These are phyloP conservation scores for Trematomus loennbergii DNA, from an alignment of 2,113 vertebrate genomes.

Conservation along the genomic window DNA sequence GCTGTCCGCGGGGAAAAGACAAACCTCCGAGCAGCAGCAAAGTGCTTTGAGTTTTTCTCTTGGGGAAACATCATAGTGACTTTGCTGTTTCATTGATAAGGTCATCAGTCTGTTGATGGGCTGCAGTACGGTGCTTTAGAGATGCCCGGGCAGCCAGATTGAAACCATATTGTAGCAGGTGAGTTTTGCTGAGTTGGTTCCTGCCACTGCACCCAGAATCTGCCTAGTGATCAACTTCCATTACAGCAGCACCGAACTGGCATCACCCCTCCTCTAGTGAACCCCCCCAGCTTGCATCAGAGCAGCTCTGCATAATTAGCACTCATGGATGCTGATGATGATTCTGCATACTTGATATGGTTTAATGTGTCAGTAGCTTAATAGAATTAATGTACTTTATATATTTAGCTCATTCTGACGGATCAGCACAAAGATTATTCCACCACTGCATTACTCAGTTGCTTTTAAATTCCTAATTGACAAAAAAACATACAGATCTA, in stretches of 20 bases:
- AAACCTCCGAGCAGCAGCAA: slow-evolving; percentile 15
- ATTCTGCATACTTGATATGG: slow-evolving; percentile 56
- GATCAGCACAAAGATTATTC: neutral
- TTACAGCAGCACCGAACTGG: slow-evolving; percentile 71
- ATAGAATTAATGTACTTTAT: slow-evolving; percentile 3
- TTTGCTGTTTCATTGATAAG: slow-evolving; percentile 82
- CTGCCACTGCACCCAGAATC: slow-evolving; percentile 75
- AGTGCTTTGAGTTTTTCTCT: slow-evolving; percentile 42
- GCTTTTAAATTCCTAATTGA: slow-evolving; percentile 43
- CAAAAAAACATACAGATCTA: slow-evolving; percentile 27
- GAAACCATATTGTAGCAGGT: slow-evolving; percentile 74
- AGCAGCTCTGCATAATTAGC: slow-evolving; percentile 69
- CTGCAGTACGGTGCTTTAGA: slow-evolving; percentile 66
- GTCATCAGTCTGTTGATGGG: slow-evolving; percentile 76
- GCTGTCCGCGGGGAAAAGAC: slow-evolving; percentile 25
- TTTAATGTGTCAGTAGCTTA: slow-evolving; percentile 38
- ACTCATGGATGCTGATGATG: slow-evolving; percentile 53
- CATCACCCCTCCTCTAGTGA: slow-evolving; percentile 50
- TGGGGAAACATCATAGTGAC: slow-evolving; percentile 69
- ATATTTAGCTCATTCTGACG: slow-evolving; percentile 11
- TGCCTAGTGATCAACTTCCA: slow-evolving; percentile 83
- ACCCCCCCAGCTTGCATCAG: slow-evolving; percentile 35
- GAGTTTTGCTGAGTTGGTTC: slow-evolving; percentile 82
- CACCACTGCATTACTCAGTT: neutral
- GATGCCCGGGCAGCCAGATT: slow-evolving; percentile 66